These are phyloP conservation scores for Phrynosoma blainvillii DNA, from an alignment of 2,113 vertebrate species.

Conservation along the genomic window DNA sequence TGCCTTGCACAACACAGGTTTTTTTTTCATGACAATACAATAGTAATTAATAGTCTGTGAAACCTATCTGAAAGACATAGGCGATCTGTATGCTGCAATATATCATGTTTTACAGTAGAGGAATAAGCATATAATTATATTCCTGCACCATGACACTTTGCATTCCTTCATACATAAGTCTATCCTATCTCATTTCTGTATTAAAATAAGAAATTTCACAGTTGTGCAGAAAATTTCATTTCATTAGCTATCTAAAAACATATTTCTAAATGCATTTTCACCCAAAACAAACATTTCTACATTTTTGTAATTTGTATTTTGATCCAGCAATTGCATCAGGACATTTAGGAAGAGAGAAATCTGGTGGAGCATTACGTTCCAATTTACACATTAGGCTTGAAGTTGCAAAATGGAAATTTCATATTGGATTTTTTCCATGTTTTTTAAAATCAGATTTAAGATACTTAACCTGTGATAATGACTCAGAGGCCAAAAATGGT, in stretches of 20 bases:
- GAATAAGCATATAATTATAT: not conserved
- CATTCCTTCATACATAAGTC: not conserved
- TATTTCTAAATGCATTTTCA: not conserved
- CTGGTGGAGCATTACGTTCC: too few species aligned
- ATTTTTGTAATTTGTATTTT: not conserved
- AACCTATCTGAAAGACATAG: not conserved
- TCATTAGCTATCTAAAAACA: not conserved
- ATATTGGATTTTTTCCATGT: too few species aligned
- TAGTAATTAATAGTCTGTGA: not conserved
- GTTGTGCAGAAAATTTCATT: not conserved
- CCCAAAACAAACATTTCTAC: not conserved
- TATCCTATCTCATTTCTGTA: too few species aligned
- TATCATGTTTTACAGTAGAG: not conserved
- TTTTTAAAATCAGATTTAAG: too few species aligned
- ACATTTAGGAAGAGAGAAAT: not conserved
- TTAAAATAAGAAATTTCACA: not conserved
- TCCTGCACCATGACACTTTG: not conserved
- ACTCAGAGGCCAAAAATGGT: too few species aligned
- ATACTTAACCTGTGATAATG: too few species aligned
- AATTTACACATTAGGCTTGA: too few species aligned
- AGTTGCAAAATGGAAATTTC: too few species aligned
- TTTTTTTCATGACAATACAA: not conserved
- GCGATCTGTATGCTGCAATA: not conserved
- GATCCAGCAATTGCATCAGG: not conserved
- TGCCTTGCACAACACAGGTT: too few species aligned